phyloP scores from a whole-genome alignment of 2,113 vertebrate species.

The Bufo bufo region DNA sequence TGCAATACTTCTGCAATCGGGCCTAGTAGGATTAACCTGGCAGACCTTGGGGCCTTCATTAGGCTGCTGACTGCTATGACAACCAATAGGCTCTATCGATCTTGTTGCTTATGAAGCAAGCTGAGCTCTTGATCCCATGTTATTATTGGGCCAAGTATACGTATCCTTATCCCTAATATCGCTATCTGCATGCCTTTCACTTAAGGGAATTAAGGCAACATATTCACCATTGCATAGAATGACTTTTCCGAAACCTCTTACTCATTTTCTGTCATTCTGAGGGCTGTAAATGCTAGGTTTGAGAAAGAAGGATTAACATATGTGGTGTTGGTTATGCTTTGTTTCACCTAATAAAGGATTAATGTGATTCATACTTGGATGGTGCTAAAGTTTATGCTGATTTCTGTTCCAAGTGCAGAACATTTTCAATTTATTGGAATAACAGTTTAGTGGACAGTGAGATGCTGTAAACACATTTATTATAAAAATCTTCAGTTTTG shows the following conservation, averaged over 20 bases:
- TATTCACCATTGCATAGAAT: not conserved
- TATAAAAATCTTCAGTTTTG: not conserved
- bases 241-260: not conserved
- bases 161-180: not conserved
- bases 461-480: not conserved
- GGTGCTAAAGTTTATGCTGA: not conserved
- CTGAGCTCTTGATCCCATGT: too few relatives aligned
- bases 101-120: too few relatives aligned
- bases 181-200: not conserved
- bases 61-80: too few relatives aligned
- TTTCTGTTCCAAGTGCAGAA: not conserved
- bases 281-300: not conserved
- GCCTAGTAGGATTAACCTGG: too few relatives aligned
- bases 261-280: constrained; percentile 4
- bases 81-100: too few relatives aligned
- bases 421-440: not conserved
- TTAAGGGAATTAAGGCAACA: not conserved
- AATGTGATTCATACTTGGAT: constrained; percentile 16
- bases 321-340: not conserved
- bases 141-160: not conserved
- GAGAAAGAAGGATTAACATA: constrained; percentile 14
- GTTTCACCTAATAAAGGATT: constrained; percentile 22
- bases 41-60: too few relatives aligned
- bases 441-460: not conserved
- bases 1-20: too few relatives aligned